Evolutionary conservation across 35 echinoderm and acorn worm species (phyloP).

Genomic region (Heliocidaris tuberculata): DNA sequence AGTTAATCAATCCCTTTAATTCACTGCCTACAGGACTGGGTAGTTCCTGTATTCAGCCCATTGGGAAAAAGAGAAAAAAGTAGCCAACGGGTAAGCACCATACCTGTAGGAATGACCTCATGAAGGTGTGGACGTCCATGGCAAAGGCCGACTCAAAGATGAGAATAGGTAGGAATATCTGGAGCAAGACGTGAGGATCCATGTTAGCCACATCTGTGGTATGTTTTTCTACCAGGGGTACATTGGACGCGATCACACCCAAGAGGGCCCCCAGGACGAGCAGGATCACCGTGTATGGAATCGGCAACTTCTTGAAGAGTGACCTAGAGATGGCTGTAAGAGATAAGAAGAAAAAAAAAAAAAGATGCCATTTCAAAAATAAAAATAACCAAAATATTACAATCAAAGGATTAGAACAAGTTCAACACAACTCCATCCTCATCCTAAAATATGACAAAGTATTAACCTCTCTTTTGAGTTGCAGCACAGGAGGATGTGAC

Average conservation of each 20-base stretch:
- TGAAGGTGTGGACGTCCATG: slow-evolving; percentile 98
- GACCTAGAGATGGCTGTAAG: slow-evolving; percentile 73
- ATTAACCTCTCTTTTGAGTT: no score
- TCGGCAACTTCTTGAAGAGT: slow-evolving; percentile 78
- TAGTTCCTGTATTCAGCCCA: no score
- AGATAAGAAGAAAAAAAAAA: not conserved
- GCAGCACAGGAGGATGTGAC: no score
- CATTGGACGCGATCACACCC: slow-evolving; percentile 57
- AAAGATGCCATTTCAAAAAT: not conserved
- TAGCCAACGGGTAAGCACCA: not conserved
- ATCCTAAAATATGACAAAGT: no score
- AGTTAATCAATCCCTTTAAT: no score
- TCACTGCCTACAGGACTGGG: no score
- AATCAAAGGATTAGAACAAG: no score
- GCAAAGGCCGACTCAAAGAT: slow-evolving; percentile 99
- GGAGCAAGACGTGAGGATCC: slow-evolving; percentile 90
- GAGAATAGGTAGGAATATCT: slow-evolving; percentile 86
- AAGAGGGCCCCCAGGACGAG: slow-evolving; percentile 74
- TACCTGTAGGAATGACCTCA: slow-evolving; percentile 84
- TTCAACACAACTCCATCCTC: no score
- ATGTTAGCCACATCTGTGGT: slow-evolving; percentile 71
- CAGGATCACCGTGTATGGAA: slow-evolving; percentile 92
- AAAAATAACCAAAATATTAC: no score
- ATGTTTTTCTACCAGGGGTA: slow-evolving; percentile 50
- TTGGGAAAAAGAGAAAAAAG: no score